Conservation (phyloP, 2,113 vertebrate species). For the Meriones unguiculatus region DNA sequence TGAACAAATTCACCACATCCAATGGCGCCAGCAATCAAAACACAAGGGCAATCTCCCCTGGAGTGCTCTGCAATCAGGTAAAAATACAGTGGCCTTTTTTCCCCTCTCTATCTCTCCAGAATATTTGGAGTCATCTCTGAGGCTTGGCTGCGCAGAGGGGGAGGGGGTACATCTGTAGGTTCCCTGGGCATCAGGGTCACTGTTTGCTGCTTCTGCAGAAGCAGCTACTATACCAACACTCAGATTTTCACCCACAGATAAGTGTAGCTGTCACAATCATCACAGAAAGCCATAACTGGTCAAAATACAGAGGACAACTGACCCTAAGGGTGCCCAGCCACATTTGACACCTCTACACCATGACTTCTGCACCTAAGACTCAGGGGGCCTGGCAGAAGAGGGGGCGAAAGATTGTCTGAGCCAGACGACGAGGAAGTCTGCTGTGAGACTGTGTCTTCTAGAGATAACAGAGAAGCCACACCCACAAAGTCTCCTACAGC, state of each 20-base stretch:
- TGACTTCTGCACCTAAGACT: neutral
- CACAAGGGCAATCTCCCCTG: conserved; percentile 50
- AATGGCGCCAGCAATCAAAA: conserved; percentile 41
- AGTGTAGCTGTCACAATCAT: neutral
- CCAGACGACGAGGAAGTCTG: neutral
- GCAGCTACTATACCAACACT: neutral
- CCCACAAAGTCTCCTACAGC: neutral
- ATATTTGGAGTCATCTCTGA: conserved; percentile 9
- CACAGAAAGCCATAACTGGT: neutral
- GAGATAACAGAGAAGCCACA: neutral
- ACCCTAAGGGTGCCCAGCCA: neutral
- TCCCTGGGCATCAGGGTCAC: neutral
- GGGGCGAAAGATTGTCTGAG: no score
- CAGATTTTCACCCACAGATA: neutral
- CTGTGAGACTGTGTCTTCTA: neutral
- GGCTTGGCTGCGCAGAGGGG: neutral
- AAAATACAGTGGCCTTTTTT: neutral
- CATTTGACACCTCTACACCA: neutral
- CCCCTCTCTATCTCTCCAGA: neutral
- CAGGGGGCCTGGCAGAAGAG: neutral
- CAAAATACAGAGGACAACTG: neutral
- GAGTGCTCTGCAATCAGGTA: conserved; percentile 20
- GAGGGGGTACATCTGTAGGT: neutral
- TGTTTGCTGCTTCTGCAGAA: neutral
- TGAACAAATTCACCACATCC: neutral